Percentiles rank a stretch among this genome's conserved stretches.
phyloP scores from a whole-genome alignment of 2,888 invertebrate species.

The Ormyrus labotus region DNA sequence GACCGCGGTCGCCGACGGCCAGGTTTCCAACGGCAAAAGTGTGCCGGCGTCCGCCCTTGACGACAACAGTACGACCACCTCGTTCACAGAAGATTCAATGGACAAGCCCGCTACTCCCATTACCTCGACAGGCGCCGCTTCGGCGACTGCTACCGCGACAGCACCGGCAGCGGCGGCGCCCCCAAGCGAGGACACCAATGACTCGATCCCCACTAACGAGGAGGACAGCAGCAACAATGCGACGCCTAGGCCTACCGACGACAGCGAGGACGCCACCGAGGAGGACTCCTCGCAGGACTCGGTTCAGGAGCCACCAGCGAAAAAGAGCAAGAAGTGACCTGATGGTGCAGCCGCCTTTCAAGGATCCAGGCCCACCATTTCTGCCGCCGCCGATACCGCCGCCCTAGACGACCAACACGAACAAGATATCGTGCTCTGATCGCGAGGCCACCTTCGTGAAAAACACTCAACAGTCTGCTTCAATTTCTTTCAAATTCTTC shows the following conservation, averaged over 20 bases:
- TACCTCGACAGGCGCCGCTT: constrained; percentile 80
- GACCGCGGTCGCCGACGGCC: constrained; percentile 69
- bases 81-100: constrained; percentile 86
- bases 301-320: constrained; percentile 76
- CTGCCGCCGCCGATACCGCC: neutral
- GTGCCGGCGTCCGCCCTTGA: constrained; percentile 78
- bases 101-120: constrained; percentile 82
- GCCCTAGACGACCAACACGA: constrained; percentile 17
- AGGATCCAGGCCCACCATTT: neutral
- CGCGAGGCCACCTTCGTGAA: neutral
- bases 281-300: constrained; percentile 69
- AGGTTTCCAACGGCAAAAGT: constrained; percentile 76
- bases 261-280: constrained; percentile 68
- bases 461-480: neutral
- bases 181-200: constrained; percentile 79
- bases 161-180: constrained; percentile 76
- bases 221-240: constrained; percentile 73
- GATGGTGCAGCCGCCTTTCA: constrained; percentile 6
- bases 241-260: constrained; percentile 72
- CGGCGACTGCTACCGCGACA: constrained; percentile 80
- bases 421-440: constrained; percentile 26
- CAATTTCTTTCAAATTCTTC: neutral
- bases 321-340: constrained; percentile 79
- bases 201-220: constrained; percentile 77
- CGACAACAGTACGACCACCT: constrained; percentile 85